Evolutionary conservation across 2,888 invertebrate species (phyloP), one percentile per base, ranked within the genome.

Genomic region (Eretmocerus hayati): DNA sequence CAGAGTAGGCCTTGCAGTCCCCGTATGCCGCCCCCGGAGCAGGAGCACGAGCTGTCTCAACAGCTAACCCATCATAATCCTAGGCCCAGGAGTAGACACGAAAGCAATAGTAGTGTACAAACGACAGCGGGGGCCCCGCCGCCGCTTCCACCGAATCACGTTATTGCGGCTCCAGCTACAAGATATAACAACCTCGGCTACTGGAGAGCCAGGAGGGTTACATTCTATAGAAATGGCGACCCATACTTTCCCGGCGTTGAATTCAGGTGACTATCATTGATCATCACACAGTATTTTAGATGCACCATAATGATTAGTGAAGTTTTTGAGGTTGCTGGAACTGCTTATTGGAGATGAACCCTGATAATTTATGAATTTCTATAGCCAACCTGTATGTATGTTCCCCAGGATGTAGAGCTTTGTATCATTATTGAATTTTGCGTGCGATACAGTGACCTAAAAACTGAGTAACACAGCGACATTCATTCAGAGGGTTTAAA

Each of bases 201-300:
- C 67, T 91, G 90, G 90, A 83, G 87, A 62, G 89, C 90, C 1
- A 77, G 90, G 50, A 77, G 90, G 43, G 88, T 93, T 49, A 84
- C 88, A 2, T 93, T 95, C 73, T 94, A 88, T 74, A 84, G 90
- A 67, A 95, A 94, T 77, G 94, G 94, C 3, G 93, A 94, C 67
- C 88, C 90, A 0, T 90, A 90, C 67, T 91, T 87, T 66, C 90
- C 89, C 15, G 92, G 93, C 0, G 82, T 91, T 31, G 91, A 90
- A 71, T 84, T 88, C 66, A 79, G 87, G 59, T 72, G n/a, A n/a
- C n/a, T n/a, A n/a, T n/a, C n/a, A n/a, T n/a, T n/a, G n/a, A n/a
- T n/a, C n/a, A n/a, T n/a, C n/a, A n/a, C n/a, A n/a, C n/a, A n/a
- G n/a, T n/a, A n/a, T n/a, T n/a, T n/a, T n/a, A n/a, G n/a, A n/a